Evolutionary conservation across 2,113 vertebrate species (phyloP).

Genomic region (Coptodon bakossiorum): DNA sequence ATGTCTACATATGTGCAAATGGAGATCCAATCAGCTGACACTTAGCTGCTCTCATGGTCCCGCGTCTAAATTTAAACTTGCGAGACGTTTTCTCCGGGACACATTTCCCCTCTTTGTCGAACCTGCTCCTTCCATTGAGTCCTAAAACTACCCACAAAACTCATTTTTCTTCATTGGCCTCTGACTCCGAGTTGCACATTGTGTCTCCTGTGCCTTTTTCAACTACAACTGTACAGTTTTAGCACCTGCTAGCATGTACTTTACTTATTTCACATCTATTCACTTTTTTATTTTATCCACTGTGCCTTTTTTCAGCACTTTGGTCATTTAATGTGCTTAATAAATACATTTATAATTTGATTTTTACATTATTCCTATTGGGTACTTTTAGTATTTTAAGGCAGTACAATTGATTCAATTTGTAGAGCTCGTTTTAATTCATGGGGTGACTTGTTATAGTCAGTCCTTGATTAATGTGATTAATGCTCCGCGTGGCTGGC

Average conservation of each 20-base stretch:
- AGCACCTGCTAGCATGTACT: background rate
- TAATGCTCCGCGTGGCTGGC: background rate
- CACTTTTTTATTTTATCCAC: background rate
- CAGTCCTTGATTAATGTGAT: background rate
- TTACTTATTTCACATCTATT: background rate
- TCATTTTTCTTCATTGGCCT: background rate
- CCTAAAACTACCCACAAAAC: background rate
- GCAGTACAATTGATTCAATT: background rate
- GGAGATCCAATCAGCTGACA: background rate
- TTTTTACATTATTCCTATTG: background rate
- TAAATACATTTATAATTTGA: background rate
- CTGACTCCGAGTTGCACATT: background rate
- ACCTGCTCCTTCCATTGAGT: fast-evolving
- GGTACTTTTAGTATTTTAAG: background rate
- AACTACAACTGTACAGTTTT: background rate
- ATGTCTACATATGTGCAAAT: background rate
- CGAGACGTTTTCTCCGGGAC: fast-evolving
- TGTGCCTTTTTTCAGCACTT: background rate
- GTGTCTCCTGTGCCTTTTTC: background rate
- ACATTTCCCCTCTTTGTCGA: background rate
- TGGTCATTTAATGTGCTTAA: background rate
- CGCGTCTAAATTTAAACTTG: fast-evolving
- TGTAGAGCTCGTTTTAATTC: background rate
- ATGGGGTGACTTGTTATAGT: background rate
- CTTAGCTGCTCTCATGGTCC: background rate